phyloP scores from a whole-genome alignment of 2,797 vertebrate genomes.

The Cyclura pinguis region DNA sequence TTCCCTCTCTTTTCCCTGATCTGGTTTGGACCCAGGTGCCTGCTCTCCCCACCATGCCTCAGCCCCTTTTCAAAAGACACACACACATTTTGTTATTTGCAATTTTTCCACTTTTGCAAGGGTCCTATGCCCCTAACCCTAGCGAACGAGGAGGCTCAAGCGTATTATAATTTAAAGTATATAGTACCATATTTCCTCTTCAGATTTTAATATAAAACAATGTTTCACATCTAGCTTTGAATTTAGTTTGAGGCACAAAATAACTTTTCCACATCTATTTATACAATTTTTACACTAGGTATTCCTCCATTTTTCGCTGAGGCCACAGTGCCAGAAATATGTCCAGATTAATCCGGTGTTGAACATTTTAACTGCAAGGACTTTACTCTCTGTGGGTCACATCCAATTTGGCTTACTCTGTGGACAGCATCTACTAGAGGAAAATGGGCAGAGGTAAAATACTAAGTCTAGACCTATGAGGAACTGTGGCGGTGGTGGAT shows the following conservation, averaged over 20 bases:
- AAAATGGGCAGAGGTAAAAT: neutral
- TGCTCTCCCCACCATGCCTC: too few species aligned
- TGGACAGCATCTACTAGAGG: neutral
- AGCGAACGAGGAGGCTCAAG: too few species aligned
- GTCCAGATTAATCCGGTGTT: neutral
- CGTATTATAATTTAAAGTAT: neutral
- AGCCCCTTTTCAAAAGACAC: too few species aligned
- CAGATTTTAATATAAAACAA: neutral
- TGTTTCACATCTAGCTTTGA: neutral
- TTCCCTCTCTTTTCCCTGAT: too few species aligned
- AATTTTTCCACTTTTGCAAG: too few species aligned
- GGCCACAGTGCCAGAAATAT: neutral
- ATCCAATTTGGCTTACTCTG: neutral
- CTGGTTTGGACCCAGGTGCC: too few species aligned
- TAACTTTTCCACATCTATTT: neutral
- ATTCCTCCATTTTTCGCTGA: neutral
- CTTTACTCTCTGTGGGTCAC: neutral
- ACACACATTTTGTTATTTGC: too few species aligned
- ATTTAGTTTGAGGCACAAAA: neutral
- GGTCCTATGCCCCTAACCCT: too few species aligned
- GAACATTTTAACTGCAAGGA: neutral
- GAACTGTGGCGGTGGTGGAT: neutral
- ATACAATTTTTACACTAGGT: neutral
- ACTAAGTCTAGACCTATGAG: neutral
- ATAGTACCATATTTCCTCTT: neutral